Evolutionary conservation across 53 echinoderm and acorn worm genomes (phyloP), one percentile per base, ranked within the genome.

Genomic region (Apostichopus leukothele): DNA sequence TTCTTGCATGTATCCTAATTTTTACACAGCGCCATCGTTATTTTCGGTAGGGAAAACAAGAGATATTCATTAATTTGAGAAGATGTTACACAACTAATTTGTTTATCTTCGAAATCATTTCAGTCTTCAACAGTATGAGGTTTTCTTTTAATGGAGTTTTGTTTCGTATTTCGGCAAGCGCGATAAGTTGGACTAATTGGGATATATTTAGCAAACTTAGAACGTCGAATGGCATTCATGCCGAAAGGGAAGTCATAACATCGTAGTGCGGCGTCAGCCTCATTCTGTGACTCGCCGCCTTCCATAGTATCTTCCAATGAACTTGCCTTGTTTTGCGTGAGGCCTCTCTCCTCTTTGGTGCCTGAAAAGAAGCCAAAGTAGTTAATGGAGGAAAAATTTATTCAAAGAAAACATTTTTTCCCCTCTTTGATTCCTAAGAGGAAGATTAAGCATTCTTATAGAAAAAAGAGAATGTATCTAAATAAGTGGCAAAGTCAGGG

Each of bases 201-300:
- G 54, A 81, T 81, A 81, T 81, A 81, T 81, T 51, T 20, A 81
- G 81, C 81, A 16, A 81, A 5, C 1, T 52, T 59, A 54, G 81
- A 81, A 21, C 81, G 81, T 4, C 81, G 81, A 16, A 81, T 55
- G 16, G 22, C 22, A 25, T 11, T 19, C 81, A 81, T 81, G 3
- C 81, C 81, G 21, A 81, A 81, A 21, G 81, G 81, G 22, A 81
- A 21, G 53, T 81, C 81, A 59, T 81, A 81, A 20, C 81, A 81
- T 6, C 23, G n/a, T 8, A 1, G 9, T n/a, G 19, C 55, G 5
- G 0, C 81, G 5, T 81, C 55, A 6, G 3, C 6, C 6, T 7
- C 55, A 9, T 81, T 59, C 8, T 71, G 16, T 71, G 71, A 71
- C 18, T 18, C n/a, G 8, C 18, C 16, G 21, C 9, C 5, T 25